phyloP scores from a whole-genome alignment of 2,797 vertebrate genomes.

The Carapus acus region DNA sequence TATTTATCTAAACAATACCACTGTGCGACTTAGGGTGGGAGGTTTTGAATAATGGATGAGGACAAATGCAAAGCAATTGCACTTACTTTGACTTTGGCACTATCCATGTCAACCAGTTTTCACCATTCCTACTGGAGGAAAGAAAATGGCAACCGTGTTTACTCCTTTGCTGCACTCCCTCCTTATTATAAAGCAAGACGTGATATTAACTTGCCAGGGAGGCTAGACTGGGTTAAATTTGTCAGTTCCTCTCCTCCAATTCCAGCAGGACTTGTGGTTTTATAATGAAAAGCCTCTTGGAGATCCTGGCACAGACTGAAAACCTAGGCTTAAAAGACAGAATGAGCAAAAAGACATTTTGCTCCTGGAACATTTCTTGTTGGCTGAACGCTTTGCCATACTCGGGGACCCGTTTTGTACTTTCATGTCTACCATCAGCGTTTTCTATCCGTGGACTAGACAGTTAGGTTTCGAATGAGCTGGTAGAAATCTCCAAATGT shows the following conservation, averaged over 20 bases:
- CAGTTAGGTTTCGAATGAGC: constrained; percentile 11
- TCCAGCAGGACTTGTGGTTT: constrained; percentile 58
- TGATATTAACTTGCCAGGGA: constrained; percentile 60
- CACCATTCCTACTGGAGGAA: constrained; percentile 43
- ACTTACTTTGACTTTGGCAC: constrained; percentile 59
- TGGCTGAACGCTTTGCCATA: constrained; percentile 10
- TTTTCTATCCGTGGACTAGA: constrained; percentile 6
- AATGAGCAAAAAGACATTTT: constrained; percentile 46
- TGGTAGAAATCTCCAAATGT: constrained; percentile 14
- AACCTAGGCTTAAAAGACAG: constrained; percentile 39
- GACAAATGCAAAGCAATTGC: constrained; percentile 68
- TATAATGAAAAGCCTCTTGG: constrained; percentile 60
- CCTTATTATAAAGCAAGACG: constrained; percentile 51
- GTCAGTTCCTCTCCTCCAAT: constrained; percentile 53
- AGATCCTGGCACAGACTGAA: constrained; percentile 37
- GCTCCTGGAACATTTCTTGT: constrained; percentile 38
- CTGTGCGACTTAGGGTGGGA: constrained; percentile 53
- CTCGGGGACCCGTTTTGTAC: constrained; percentile 14
- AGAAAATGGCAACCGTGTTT: constrained; percentile 54
- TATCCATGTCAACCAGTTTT: constrained; percentile 44
- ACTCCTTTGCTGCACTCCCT: constrained; percentile 41
- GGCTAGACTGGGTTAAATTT: constrained; percentile 58
- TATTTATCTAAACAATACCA: constrained; percentile 75
- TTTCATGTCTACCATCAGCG: constrained; percentile 25
- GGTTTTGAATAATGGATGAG: constrained; percentile 74